Conservation (phyloP, 2,888 invertebrate species). For the Trichopoda pennipes region DNA sequence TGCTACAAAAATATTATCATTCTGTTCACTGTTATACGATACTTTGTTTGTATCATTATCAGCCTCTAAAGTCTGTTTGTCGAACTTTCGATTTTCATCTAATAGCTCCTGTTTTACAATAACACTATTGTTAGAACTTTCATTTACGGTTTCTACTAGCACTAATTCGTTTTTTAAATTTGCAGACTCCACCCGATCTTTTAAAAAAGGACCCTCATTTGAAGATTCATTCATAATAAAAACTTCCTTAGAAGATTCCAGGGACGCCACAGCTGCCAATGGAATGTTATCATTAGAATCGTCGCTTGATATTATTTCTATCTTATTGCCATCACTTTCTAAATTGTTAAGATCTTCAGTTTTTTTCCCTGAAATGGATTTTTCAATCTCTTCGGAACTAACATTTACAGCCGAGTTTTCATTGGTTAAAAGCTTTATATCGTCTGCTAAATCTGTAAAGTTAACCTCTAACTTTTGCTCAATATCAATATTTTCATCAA, state of each 20-base stretch:
- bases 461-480: slow-evolving; percentile 69
- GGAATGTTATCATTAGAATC: slow-evolving; percentile 80
- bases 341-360: neutral
- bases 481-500: slow-evolving; percentile 46
- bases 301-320: slow-evolving; percentile 76
- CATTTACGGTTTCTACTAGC: slow-evolving; percentile 47
- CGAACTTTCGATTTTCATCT: slow-evolving; percentile 36
- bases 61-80: neutral
- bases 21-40: neutral
- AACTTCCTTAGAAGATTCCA: slow-evolving; percentile 74
- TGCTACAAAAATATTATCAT: slow-evolving; percentile 41
- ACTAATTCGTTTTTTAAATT: slow-evolving; percentile 55
- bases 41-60: slow-evolving; percentile 26
- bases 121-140: slow-evolving; percentile 37
- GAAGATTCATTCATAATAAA: slow-evolving; percentile 57
- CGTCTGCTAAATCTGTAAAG: slow-evolving; percentile 14
- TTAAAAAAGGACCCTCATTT: slow-evolving; percentile 56
- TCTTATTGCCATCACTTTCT: slow-evolving; percentile 52
- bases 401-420: neutral
- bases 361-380: neutral
- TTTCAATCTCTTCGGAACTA: neutral
- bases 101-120: slow-evolving; percentile 49
- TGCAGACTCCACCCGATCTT: slow-evolving; percentile 69
- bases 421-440: slow-evolving; percentile 24
- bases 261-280: slow-evolving; percentile 75